Evolutionary conservation across 1,140 invertebrate genomes (phyloP).

Genomic region (Drosophila aff.): DNA sequence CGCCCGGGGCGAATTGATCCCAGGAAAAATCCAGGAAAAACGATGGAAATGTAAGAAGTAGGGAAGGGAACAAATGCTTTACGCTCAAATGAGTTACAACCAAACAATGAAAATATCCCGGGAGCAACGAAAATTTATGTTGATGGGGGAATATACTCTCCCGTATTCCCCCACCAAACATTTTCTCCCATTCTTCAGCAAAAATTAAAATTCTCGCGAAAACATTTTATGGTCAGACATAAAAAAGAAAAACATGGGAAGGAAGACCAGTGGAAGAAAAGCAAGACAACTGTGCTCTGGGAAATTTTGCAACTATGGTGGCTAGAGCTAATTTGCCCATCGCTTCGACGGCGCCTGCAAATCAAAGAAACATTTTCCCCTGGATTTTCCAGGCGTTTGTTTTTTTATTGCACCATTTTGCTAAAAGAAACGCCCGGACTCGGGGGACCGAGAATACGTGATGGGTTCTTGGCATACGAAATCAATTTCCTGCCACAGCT

Average conservation of each 20-base stretch:
- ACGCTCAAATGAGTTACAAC: conserved; percentile 76
- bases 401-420: conserved; percentile 77
- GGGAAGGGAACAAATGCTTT: conserved; percentile 57
- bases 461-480: conserved; percentile 64
- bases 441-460: conserved; percentile 25
- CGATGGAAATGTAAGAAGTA: conserved; percentile 6
- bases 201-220: conserved; percentile 77
- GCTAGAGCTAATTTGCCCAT: conserved; percentile 72
- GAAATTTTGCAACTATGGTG: conserved; percentile 54
- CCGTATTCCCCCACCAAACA: conserved; percentile 7
- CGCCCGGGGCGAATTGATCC: conserved; percentile 33
- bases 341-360: conserved; percentile 48
- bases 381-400: conserved; percentile 53
- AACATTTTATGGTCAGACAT: conserved; percentile 75
- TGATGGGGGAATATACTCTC: conserved; percentile 15
- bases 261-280: background rate
- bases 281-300: conserved; percentile 3
- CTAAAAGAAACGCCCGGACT: conserved; percentile 7
- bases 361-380: conserved; percentile 76
- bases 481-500: conserved; percentile 67
- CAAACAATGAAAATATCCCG: conserved; percentile 65
- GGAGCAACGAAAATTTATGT: conserved; percentile 46
- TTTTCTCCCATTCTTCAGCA: conserved; percentile 22
- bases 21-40: conserved; percentile 20
- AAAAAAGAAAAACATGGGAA: conserved; percentile 52